phyloP scores from a whole-genome alignment of 2,888 invertebrate genomes.

The Watsonalla cultraria region DNA sequence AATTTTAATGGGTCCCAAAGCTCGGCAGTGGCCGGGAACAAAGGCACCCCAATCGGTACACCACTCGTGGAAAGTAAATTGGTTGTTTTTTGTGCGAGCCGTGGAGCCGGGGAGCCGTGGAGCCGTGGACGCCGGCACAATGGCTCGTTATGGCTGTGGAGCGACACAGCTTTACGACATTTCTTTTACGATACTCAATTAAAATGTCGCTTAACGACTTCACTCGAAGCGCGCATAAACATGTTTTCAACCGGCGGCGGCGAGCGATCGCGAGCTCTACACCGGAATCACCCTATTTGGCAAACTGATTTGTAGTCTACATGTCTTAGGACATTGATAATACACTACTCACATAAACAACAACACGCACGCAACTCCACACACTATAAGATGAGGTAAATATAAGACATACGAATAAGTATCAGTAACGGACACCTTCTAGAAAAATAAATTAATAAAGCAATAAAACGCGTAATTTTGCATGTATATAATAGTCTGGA shows the following conservation, averaged over 20 bases:
- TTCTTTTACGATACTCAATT: conserved; percentile 44
- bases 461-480: too few relatives aligned
- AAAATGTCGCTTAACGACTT: conserved; percentile 37
- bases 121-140: conserved; percentile 18
- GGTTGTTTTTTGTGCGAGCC: conserved; percentile 46
- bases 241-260: conserved; percentile 27
- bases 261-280: conserved; percentile 12
- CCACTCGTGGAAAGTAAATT: conserved; percentile 32
- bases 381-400: too few relatives aligned
- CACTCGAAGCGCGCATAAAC: conserved; percentile 30
- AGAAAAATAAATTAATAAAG: too few relatives aligned
- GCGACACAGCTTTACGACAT: conserved; percentile 37
- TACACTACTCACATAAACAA: neutral
- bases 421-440: too few relatives aligned
- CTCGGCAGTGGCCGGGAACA: conserved; percentile 32
- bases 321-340: too few relatives aligned
- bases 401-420: too few relatives aligned
- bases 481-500: too few relatives aligned
- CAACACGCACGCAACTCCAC: neutral
- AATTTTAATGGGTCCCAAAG: conserved; percentile 46
- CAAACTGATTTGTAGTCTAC: neutral
- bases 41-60: conserved; percentile 37
- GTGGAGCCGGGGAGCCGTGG: conserved; percentile 14
- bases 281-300: neutral
- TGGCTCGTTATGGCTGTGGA: conserved; percentile 26